Evolutionary conservation across 1,140 invertebrate genomes (phyloP).

Genomic region (Aphaenogaster floridana): DNA sequence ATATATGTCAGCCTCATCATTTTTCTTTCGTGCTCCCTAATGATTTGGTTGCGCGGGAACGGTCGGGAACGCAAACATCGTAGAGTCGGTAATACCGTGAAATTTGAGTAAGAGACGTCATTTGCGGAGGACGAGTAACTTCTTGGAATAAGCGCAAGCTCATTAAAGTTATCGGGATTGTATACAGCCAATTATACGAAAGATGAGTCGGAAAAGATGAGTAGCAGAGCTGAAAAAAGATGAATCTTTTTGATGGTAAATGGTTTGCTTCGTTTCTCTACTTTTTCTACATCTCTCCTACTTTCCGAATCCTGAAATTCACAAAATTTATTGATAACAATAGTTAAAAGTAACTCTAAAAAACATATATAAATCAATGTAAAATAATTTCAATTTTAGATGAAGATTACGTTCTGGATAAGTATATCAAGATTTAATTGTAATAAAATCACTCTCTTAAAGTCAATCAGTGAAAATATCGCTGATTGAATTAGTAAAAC

Average conservation of each 20-base stretch:
- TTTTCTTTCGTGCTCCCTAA: constrained; percentile 38
- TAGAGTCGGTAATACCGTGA: background rate
- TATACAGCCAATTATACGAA: constrained; percentile 23
- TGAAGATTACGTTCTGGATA: background rate
- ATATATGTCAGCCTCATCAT: constrained; percentile 5
- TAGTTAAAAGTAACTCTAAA: background rate
- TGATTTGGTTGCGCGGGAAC: constrained; percentile 39
- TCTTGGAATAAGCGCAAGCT: background rate
- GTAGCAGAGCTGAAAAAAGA: background rate
- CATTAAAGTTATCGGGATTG: constrained; percentile 24
- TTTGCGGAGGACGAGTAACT: constrained; percentile 21
- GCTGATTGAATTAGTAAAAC: too few species aligned
- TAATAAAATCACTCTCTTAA: background rate
- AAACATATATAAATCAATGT: background rate
- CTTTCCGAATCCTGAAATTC: background rate
- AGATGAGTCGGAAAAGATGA: constrained; percentile 6
- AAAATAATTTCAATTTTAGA: background rate
- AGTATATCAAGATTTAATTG: background rate
- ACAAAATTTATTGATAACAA: background rate
- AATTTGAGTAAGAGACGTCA: constrained; percentile 25
- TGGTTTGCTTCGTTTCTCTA: background rate
- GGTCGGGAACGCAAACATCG: background rate
- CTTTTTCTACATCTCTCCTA: background rate
- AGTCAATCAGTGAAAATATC: too few species aligned
- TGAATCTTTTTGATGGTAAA: constrained; percentile 1